Conservation (phyloP, 1,140 invertebrate species). For the Drosophila tani region DNA sequence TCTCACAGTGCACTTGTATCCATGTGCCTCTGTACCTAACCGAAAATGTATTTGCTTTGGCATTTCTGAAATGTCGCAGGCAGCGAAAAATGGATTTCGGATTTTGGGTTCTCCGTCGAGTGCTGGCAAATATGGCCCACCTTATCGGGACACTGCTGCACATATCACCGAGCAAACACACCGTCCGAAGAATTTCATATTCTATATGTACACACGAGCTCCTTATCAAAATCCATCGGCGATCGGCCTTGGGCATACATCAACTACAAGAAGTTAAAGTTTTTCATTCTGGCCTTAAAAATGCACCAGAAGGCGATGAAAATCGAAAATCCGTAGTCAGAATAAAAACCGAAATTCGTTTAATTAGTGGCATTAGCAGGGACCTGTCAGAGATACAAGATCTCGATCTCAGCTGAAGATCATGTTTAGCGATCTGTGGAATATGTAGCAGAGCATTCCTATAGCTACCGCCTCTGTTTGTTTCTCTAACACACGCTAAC, state of each 20-base stretch:
- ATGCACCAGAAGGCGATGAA: background rate
- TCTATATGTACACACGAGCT: constrained; percentile 6
- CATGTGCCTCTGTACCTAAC: constrained; percentile 24
- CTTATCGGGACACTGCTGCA: constrained; percentile 41
- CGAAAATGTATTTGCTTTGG: constrained; percentile 67
- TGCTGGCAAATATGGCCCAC: constrained; percentile 38
- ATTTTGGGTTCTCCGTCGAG: constrained; percentile 35
- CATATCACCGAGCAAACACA: constrained; percentile 44
- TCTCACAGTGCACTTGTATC: constrained; percentile 11
- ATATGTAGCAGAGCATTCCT: constrained; percentile 2
- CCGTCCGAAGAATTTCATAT: constrained; percentile 9
- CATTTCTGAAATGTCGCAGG: constrained; percentile 67
- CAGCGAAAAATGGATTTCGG: constrained; percentile 64
- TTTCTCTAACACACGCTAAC: constrained; percentile 50
- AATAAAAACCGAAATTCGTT: constrained; percentile 2
- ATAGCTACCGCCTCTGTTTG: constrained; percentile 45
- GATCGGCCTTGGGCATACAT: constrained; percentile 33
- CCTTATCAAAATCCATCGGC: constrained; percentile 43
- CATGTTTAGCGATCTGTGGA: constrained; percentile 18
- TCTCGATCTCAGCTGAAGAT: constrained; percentile 16
- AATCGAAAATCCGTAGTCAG: background rate
- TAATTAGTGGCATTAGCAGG: constrained; percentile 47
- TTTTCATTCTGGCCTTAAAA: background rate
- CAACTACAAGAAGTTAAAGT: constrained; percentile 10
- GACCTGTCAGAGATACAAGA: constrained; percentile 24